Evolutionary conservation across 2,113 vertebrate genomes (phyloP).

Genomic region (Gnathonemus echidnorhynchus): DNA sequence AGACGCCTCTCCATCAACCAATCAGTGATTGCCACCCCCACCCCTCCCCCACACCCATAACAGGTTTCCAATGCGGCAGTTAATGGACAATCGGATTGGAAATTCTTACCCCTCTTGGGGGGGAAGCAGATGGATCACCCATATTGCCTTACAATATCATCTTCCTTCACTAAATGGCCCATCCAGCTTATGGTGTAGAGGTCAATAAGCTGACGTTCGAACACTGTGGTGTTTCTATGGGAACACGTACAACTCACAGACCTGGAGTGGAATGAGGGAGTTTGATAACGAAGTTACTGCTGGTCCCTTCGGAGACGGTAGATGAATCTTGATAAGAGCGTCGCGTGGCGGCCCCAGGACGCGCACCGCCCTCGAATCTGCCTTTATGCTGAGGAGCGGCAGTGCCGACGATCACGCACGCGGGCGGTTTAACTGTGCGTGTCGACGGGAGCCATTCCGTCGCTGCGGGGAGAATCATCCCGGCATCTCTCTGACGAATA

Average conservation of each 20-base stretch:
- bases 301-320: neutral
- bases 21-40: neutral
- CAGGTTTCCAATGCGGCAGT: neutral
- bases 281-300: neutral
- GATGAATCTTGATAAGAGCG: neutral
- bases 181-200: neutral
- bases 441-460: neutral
- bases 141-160: neutral
- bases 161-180: neutral
- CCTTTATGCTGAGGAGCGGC: neutral
- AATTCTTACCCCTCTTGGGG: neutral
- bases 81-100: neutral
- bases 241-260: neutral
- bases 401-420: neutral
- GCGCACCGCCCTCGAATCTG: neutral
- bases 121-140: slow-evolving; percentile 9
- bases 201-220: neutral
- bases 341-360: neutral
- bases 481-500: neutral
- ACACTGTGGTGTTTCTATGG: neutral
- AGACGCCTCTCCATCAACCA: neutral
- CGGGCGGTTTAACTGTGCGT: neutral
- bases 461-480: neutral
- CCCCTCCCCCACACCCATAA: neutral
- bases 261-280: neutral